Evolutionary conservation across 2,797 vertebrate genomes (phyloP).

Genomic region (Clarias laeviceps): DNA sequence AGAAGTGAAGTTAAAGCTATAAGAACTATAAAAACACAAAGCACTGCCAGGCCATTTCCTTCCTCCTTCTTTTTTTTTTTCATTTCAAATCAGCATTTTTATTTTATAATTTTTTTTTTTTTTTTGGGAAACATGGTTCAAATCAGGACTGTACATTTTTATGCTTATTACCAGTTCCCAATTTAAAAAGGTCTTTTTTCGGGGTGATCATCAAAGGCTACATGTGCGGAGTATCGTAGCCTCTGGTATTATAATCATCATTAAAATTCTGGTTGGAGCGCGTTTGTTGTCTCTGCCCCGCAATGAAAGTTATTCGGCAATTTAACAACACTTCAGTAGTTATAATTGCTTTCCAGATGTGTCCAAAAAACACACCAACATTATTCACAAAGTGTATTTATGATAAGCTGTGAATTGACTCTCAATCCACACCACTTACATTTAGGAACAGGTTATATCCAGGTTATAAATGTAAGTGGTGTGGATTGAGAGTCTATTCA

Average conservation of each 20-base stretch:
- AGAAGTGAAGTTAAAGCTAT: conserved; percentile 29
- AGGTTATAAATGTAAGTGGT: too few species aligned
- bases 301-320: conserved; percentile 28
- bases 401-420: neutral
- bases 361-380: conserved; percentile 13
- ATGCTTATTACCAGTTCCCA: conserved; percentile 21
- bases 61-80: neutral
- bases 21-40: conserved; percentile 27
- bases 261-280: conserved; percentile 15
- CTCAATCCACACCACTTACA: neutral
- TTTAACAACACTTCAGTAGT: conserved; percentile 51
- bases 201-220: conserved; percentile 25
- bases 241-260: conserved; percentile 36
- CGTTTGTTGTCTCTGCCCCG: conserved; percentile 17
- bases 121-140: conserved; percentile 19
- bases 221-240: neutral
- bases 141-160: conserved; percentile 23
- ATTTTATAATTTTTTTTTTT: neutral
- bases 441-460: neutral
- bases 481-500: too few species aligned
- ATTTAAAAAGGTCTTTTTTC: neutral
- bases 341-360: conserved; percentile 53
- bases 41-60: conserved; percentile 18
- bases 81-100: conserved; percentile 22
- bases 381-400: conserved; percentile 13